These are phyloP conservation scores for Sebastes oblongus DNA, from an alignment of 2,797 vertebrate genomes.

Conservation along the genomic window DNA sequence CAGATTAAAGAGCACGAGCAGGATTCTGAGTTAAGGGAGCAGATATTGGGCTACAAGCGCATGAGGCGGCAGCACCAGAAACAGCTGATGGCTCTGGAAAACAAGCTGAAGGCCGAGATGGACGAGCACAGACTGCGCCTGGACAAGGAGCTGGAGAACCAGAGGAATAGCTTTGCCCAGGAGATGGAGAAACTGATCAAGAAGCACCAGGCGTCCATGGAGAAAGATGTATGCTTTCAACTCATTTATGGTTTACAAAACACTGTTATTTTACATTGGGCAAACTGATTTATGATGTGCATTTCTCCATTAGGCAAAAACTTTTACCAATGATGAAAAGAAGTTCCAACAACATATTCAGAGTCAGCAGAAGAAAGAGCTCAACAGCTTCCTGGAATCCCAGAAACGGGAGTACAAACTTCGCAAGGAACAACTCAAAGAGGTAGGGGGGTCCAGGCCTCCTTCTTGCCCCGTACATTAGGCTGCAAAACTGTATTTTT, in stretches of 20 bases:
- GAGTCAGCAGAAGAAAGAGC: conserved; percentile 97
- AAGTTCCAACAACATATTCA: conserved; percentile 99
- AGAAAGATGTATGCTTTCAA: conserved; percentile 91
- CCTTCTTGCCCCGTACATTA: background rate
- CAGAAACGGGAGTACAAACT: conserved; percentile 98
- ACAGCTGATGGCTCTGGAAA: conserved; percentile 96
- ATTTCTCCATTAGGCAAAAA: conserved; percentile 86
- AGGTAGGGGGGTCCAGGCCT: conserved; percentile 76
- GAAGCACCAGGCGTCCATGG: conserved; percentile 96
- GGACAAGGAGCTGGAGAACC: conserved; percentile 99
- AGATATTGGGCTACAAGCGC: conserved; percentile 98
- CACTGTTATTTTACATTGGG: background rate
- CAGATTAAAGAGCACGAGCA: conserved; percentile 99
- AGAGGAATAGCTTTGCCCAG: conserved; percentile 94
- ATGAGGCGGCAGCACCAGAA: conserved; percentile 99
- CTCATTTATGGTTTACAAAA: background rate
- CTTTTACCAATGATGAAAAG: conserved; percentile 96
- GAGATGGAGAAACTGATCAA: conserved; percentile 99
- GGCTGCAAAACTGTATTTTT: background rate
- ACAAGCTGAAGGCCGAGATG: conserved; percentile 98
- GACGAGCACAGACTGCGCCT: conserved; percentile 97
- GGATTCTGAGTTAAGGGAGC: conserved; percentile 96
- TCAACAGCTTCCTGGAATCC: conserved; percentile 95
- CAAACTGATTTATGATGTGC: background rate
- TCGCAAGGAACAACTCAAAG: conserved; percentile 98